A percentile compares a stretch with the other conserved stretches of the same genome.
phyloP scores from a whole-genome alignment of 2,797 vertebrate genomes.

The Phalloptychus januarius region DNA sequence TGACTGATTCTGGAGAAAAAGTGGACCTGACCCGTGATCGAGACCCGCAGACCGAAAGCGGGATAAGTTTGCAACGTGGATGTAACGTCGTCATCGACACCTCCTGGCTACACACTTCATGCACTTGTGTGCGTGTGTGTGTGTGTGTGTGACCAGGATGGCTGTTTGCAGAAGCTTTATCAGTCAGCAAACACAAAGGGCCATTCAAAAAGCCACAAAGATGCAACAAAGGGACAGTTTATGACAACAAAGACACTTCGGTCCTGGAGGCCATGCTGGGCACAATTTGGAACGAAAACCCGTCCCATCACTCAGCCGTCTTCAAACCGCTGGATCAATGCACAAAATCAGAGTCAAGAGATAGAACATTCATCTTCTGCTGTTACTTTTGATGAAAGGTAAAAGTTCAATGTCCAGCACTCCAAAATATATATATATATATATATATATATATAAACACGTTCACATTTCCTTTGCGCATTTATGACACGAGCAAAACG shows the following conservation, averaged over 20 bases:
- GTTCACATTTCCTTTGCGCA: neutral
- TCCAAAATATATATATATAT: neutral
- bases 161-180: slow-evolving; percentile 68
- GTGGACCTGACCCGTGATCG: slow-evolving; percentile 12
- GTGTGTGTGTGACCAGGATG: slow-evolving; percentile 48
- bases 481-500: neutral
- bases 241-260: slow-evolving; percentile 69
- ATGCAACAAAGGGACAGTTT: slow-evolving; percentile 73
- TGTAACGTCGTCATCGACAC: slow-evolving; percentile 39
- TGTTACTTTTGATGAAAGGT: neutral
- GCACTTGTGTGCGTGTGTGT: slow-evolving; percentile 40
- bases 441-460: neutral
- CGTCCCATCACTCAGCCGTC: slow-evolving; percentile 21
- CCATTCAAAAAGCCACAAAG: slow-evolving; percentile 60
- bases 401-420: neutral
- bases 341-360: slow-evolving; percentile 24
- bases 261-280: slow-evolving; percentile 53
- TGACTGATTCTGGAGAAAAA: slow-evolving; percentile 21
- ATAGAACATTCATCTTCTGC: neutral
- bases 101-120: neutral
- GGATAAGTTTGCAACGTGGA: slow-evolving; percentile 43
- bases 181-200: slow-evolving; percentile 70
- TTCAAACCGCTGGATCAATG: slow-evolving; percentile 26
- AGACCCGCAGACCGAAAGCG: slow-evolving; percentile 9
- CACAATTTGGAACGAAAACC: slow-evolving; percentile 43